Evolutionary conservation across 1,140 invertebrate species (phyloP).

Genomic region (Euwallacea similis): DNA sequence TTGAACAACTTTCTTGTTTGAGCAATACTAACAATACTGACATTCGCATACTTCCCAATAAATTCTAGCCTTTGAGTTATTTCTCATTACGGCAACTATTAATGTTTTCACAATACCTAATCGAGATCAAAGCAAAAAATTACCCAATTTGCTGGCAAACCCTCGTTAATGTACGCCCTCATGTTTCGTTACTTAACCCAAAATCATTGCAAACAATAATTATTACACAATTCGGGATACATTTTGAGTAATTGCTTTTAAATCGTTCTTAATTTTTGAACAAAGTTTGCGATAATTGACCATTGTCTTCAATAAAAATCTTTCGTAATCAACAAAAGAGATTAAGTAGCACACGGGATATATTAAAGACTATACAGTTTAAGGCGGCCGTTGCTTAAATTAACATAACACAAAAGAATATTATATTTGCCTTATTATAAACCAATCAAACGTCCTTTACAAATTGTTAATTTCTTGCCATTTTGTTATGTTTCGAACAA

Average conservation of each 20-base stretch:
- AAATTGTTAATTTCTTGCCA: not conserved
- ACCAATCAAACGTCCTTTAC: not conserved
- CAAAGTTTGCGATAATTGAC: too few relatives aligned
- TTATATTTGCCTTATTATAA: too few relatives aligned
- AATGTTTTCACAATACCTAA: not conserved
- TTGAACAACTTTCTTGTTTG: too few relatives aligned
- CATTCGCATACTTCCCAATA: too few relatives aligned
- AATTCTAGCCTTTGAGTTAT: too few relatives aligned
- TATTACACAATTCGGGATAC: not conserved
- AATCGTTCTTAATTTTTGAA: conserved; percentile 1
- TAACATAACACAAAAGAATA: too few relatives aligned
- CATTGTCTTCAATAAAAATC: too few relatives aligned
- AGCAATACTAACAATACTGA: too few relatives aligned
- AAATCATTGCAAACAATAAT: not conserved
- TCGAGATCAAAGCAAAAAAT: not conserved
- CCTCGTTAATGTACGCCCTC: not conserved
- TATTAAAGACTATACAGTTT: too few relatives aligned
- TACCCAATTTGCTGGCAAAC: not conserved
- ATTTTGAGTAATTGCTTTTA: not conserved
- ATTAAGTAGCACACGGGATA: too few relatives aligned
- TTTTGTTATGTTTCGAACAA: not conserved
- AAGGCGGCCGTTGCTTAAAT: too few relatives aligned
- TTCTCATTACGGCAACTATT: not conserved
- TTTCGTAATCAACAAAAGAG: too few relatives aligned
- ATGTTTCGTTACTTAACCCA: not conserved